Evolutionary conservation across 2,888 invertebrate species (phyloP).

Genomic region (Zygaena filipendulae): DNA sequence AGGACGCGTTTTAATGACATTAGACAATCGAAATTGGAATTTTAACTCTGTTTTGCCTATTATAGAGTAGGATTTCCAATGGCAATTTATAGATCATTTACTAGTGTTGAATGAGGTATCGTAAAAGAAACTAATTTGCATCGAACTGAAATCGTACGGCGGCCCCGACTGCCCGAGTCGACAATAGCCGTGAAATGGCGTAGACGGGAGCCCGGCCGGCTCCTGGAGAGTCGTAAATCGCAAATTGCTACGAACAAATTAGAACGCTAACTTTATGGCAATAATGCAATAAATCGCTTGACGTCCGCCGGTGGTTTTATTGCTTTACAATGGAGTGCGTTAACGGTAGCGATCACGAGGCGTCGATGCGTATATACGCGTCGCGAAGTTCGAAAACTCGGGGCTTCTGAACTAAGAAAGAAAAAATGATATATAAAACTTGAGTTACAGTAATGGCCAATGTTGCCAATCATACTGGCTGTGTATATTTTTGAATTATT

Average conservation of each 20-base stretch:
- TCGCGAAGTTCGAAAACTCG: too few relatives aligned
- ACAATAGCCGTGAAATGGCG: constrained; percentile 60
- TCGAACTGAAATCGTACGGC: constrained; percentile 28
- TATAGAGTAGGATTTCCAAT: neutral
- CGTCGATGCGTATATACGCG: too few relatives aligned
- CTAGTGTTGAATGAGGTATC: constrained; percentile 27
- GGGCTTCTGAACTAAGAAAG: too few relatives aligned
- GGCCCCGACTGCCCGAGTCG: constrained; percentile 24
- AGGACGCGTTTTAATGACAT: constrained; percentile 21
- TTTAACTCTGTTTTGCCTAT: neutral
- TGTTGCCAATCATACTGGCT: too few relatives aligned
- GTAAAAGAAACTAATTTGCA: constrained; percentile 62
- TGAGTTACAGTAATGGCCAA: too few relatives aligned
- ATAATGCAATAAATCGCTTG: constrained; percentile 50
- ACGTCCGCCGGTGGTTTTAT: constrained; percentile 43
- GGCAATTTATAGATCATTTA: neutral
- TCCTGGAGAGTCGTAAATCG: constrained; percentile 43
- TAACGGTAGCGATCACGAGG: constrained; percentile 40
- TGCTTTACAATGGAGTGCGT: constrained; percentile 39
- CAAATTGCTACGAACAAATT: constrained; percentile 52
- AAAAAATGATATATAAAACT: too few relatives aligned
- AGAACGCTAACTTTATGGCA: constrained; percentile 56
- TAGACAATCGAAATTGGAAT: neutral
- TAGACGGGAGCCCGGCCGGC: constrained; percentile 27
- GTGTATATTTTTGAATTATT: too few relatives aligned